phyloP scores from a whole-genome alignment of 2,797 vertebrate species.

The Nannoperca australis region DNA sequence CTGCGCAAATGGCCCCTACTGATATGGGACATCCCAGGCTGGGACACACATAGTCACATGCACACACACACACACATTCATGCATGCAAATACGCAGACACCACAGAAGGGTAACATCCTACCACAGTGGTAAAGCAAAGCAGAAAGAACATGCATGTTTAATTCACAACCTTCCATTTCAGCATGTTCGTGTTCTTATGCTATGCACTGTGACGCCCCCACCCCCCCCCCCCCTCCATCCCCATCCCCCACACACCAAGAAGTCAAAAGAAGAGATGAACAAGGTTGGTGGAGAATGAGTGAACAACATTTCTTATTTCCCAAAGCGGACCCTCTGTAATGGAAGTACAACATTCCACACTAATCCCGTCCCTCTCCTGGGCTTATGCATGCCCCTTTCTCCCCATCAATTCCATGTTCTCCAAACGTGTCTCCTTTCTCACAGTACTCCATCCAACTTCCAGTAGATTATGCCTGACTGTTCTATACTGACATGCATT shows the following conservation, averaged over 20 bases:
- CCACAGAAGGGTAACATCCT: constrained; percentile 51
- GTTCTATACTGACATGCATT: constrained; percentile 42
- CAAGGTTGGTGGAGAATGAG: constrained; percentile 42
- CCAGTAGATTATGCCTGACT: constrained; percentile 37
- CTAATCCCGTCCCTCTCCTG: constrained; percentile 65
- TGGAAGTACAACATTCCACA: constrained; percentile 75
- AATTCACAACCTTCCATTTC: constrained; percentile 83
- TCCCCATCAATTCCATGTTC: constrained; percentile 29
- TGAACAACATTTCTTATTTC: constrained; percentile 67
- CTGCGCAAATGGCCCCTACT: constrained; percentile 73
- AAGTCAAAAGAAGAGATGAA: constrained; percentile 58
- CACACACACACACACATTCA: constrained; percentile 16
- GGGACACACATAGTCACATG: constrained; percentile 40
- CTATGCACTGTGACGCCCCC: constrained; percentile 62
- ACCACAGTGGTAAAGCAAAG: constrained; percentile 67
- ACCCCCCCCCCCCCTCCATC: constrained; percentile 33
- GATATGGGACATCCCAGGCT: constrained; percentile 74
- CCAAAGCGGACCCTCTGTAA: constrained; percentile 64
- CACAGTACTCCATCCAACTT: constrained; percentile 39
- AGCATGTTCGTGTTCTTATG: constrained; percentile 72
- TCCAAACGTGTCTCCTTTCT: constrained; percentile 46
- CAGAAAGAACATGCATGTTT: constrained; percentile 81
- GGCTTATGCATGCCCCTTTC: constrained; percentile 46
- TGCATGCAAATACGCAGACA: constrained; percentile 41
- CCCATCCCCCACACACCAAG: constrained; percentile 37